phyloP scores from a whole-genome alignment of 2,113 vertebrate species.

The Petroica traversi region DNA sequence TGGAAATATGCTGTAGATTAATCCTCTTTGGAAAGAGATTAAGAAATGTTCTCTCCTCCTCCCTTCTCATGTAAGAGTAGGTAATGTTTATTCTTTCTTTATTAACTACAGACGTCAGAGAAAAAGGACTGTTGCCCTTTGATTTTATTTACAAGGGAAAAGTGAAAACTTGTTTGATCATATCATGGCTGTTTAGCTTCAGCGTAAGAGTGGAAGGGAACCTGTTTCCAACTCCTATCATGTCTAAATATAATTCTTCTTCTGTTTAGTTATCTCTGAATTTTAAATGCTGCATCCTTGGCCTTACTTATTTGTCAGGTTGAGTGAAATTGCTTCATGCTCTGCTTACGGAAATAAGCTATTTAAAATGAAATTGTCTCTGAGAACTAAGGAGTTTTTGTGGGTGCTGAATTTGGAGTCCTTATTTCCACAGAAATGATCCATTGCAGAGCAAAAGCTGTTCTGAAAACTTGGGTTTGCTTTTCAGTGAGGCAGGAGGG shows the following conservation, averaged over 20 bases:
- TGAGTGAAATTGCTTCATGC: slow-evolving; percentile 56
- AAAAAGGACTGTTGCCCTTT: slow-evolving; percentile 57
- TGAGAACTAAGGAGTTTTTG: slow-evolving; percentile 11
- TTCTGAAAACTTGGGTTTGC: background rate
- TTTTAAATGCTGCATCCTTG: slow-evolving; percentile 54
- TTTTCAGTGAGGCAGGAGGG: background rate
- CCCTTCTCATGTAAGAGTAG: background rate
- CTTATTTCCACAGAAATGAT: background rate
- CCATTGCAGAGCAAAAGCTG: background rate
- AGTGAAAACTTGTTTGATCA: slow-evolving; percentile 44
- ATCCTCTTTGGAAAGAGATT: slow-evolving; percentile 54
- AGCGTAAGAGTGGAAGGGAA: background rate
- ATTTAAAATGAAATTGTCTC: slow-evolving; percentile 48
- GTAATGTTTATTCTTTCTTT: slow-evolving; percentile 50
- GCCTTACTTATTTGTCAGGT: slow-evolving; percentile 56
- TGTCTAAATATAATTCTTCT: slow-evolving; percentile 15
- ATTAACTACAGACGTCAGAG: slow-evolving; percentile 59
- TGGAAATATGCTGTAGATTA: slow-evolving; percentile 18
- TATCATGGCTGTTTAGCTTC: slow-evolving; percentile 46
- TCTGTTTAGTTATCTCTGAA: slow-evolving; percentile 52
- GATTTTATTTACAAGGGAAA: slow-evolving; percentile 56
- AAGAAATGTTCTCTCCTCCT: slow-evolving; percentile 20
- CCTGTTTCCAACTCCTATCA: slow-evolving; percentile 18
- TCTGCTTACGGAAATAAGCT: slow-evolving; percentile 50
- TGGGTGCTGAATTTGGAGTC: background rate